Percentiles rank a stretch among this genome's conserved stretches.
These are phyloP conservation scores for Paramisgurnus dabryanus DNA, from an alignment of 2,113 vertebrate species.

Conservation along the genomic window DNA sequence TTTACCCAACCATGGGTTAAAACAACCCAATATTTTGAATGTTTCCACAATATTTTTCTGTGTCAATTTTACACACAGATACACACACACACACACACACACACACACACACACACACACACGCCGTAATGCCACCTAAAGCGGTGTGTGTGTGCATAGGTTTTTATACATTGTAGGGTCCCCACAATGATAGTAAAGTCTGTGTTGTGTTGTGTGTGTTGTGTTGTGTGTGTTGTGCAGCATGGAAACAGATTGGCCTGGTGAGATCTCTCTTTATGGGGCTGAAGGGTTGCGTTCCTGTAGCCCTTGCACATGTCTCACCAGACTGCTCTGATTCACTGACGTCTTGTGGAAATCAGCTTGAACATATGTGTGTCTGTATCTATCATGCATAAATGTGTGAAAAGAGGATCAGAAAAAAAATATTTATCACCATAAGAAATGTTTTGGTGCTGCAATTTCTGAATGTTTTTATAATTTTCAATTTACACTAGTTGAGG, in stretches of 20 bases:
- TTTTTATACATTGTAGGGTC: neutral
- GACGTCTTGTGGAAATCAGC: slow-evolving; percentile 44
- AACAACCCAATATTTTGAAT: too few species aligned
- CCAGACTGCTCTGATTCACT: slow-evolving; percentile 41
- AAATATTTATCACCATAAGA: neutral
- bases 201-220: slow-evolving; percentile 14
- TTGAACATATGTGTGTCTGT: slow-evolving; percentile 34
- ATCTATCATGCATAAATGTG: neutral
- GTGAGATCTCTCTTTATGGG: slow-evolving; percentile 39
- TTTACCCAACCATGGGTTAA: too few species aligned
- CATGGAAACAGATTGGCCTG: slow-evolving; percentile 53
- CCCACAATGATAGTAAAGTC: neutral
- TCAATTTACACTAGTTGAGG: too few species aligned
- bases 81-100: too few species aligned
- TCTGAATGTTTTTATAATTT: neutral
- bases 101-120: too few species aligned
- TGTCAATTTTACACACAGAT: too few species aligned
- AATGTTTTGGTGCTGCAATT: neutral
- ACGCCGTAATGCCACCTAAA: too few species aligned
- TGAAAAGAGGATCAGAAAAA: neutral
- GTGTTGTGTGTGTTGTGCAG: slow-evolving; percentile 30
- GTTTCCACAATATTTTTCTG: too few species aligned
- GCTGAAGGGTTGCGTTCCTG: slow-evolving; percentile 46
- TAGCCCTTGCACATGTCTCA: slow-evolving; percentile 52
- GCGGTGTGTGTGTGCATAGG: neutral